A percentile compares a stretch with the other conserved stretches of the same genome.
These are phyloP conservation scores for Apodemia hepburni DNA, from an alignment of 2,888 invertebrate genomes.

Conservation along the genomic window DNA sequence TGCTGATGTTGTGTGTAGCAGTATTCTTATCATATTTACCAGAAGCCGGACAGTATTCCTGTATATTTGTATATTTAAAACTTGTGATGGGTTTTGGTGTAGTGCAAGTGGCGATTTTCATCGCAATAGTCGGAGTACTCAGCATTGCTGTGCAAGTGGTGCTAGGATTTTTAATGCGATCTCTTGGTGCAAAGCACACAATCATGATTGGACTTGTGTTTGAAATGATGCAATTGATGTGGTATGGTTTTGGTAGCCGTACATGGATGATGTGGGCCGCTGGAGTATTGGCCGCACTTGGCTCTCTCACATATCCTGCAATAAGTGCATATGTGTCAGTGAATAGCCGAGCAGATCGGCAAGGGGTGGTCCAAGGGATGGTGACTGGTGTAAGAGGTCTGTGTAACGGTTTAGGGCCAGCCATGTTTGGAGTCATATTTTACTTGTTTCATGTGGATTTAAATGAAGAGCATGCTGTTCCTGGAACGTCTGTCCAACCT, in stretches of 20 bases:
- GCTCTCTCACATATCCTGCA: constrained; percentile 98
- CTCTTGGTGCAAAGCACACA: constrained; percentile 96
- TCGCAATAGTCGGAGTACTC: constrained; percentile 97
- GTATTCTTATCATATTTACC: constrained; percentile 99
- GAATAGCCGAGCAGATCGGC: constrained; percentile 98
- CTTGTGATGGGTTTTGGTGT: constrained; percentile 98
- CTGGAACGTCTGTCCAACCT: constrained; percentile 43
- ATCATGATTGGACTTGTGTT: constrained; percentile 98
- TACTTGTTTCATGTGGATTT: constrained; percentile 99
- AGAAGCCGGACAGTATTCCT: constrained; percentile 99
- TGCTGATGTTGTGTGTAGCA: constrained; percentile 97
- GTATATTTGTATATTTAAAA: constrained; percentile 99
- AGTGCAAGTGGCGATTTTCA: constrained; percentile 97
- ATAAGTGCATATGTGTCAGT: constrained; percentile 99
- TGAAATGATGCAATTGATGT: constrained; percentile 97
- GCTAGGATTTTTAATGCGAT: constrained; percentile 89
- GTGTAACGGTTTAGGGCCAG: constrained; percentile 98
- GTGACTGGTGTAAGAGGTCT: constrained; percentile 99
- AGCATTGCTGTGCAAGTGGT: constrained; percentile 97
- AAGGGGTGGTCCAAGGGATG: constrained; percentile 98
- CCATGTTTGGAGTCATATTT: constrained; percentile 98
- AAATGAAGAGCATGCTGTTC: constrained; percentile 84
- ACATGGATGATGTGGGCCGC: constrained; percentile 99
- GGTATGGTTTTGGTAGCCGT: constrained; percentile 98
- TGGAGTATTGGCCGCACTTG: constrained; percentile 96